A percentile compares a stretch with the other conserved stretches of the same genome.
These are phyloP conservation scores for Hybognathus amarus DNA, from an alignment of 2,797 vertebrate genomes.

Conservation along the genomic window DNA sequence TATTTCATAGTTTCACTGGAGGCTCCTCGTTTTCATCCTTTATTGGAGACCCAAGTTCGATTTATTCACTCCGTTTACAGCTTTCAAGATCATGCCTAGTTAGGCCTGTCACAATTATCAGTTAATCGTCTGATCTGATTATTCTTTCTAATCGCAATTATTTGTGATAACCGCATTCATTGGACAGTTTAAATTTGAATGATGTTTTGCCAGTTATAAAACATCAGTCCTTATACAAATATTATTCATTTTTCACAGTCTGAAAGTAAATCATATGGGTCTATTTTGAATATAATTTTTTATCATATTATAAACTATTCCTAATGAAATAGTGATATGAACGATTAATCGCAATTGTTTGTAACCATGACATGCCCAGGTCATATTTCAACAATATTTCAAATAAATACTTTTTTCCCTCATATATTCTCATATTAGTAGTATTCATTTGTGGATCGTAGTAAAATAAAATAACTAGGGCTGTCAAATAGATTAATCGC, in stretches of 20 bases:
- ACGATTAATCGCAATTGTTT: background rate
- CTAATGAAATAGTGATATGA: background rate
- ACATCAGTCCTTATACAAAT: background rate
- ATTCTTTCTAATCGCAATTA: background rate
- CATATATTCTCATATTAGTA: no score
- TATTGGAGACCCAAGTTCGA: background rate
- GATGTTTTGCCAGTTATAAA: background rate
- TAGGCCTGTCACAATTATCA: background rate
- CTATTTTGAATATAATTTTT: background rate
- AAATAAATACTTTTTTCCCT: background rate
- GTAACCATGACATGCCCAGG: background rate
- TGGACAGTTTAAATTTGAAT: background rate
- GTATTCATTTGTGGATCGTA: no score
- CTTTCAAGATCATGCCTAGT: background rate
- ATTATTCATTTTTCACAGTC: background rate
- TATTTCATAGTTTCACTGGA: conserved; percentile 23
- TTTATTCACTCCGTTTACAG: background rate
- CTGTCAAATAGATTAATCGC: no score
- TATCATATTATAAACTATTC: background rate
- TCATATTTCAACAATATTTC: background rate
- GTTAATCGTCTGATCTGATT: background rate
- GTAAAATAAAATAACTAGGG: background rate
- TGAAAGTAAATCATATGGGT: background rate
- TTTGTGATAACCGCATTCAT: background rate
- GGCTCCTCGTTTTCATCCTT: background rate